Evolutionary conservation across 1,140 invertebrate species (phyloP), one percentile per base, ranked within the genome.

Genomic region (Tetramorium parvispinum): DNA sequence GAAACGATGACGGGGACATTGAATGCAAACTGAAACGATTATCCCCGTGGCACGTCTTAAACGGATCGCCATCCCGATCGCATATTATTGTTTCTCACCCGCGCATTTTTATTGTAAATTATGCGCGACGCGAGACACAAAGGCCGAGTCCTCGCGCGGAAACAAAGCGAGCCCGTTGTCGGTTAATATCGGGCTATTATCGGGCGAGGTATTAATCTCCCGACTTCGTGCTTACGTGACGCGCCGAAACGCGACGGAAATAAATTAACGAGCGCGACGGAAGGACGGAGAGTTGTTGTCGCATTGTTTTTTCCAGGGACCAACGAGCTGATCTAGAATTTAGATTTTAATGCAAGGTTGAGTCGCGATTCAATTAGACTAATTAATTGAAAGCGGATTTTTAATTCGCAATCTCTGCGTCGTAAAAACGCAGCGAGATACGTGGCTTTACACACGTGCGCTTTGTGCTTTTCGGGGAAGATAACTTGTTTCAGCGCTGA

Each of bases 21-120:
- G 76, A 85, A 85, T 65, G 49, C 73, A 85, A 24, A 21, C 53
- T 46, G 73, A 27, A 65, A 65, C 73, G 46, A 85, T 78, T 85
- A 78, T 77, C 55, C 27, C 16, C 46, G 27, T 27, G 13, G 40
- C 27, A 5, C 27, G 53, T 75, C 40, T 83, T 73, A 73, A 73
- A 21, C 66, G 49, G 79, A 82, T 82, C 66, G 51, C 68, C 27
- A 27, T 24, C 4, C 11, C 0, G 75, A 51, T 65, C n/a, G 13
- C 46, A 8, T 46, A 73, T 71, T 73, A 57, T 32, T 32, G 49
- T 82, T 32, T 57, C 66, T 73, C 27, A 24, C 40, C 10, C 24
- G 32, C 7, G 18, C 27, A 53, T 81, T 68, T 73, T 83, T 75
- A 75, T 75, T 75, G 68, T 37, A 83, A 75, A 61, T 83, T 83